Evolutionary conservation across 2,113 vertebrate genomes (phyloP), one percentile per base, ranked within the genome.

Genomic region (Ceyx melanurus): DNA sequence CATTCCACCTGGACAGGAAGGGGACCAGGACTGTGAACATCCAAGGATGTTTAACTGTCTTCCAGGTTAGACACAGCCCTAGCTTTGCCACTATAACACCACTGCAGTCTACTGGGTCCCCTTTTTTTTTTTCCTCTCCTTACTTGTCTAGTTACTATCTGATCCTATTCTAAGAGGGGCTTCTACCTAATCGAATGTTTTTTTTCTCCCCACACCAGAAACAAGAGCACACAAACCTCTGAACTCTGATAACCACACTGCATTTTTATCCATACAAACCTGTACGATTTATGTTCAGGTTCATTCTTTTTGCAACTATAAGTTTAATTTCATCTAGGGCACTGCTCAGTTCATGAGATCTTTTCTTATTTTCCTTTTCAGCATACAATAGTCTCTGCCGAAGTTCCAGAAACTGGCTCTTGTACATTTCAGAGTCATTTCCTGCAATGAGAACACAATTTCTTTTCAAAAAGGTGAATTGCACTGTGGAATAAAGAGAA

Each of bases 361-460:
- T 96, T 88, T 83, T 94, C 60, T 76, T 91, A 23, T 94, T 98
- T 95, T 97, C 89, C 86, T 97, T 91, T 92, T 98, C 97, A 31
- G 97, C 97, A 37, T 50, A 65, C 56, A 90, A 3, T 4, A 98
- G 90, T 16, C 94, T 97, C 78, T 97, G 66, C 19, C 91, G 96
- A 83, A 99, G 96, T 61, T 94, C 93, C 90, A 94, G 92, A 86
- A 98, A 64, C 35, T 97, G 96, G 11, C 65, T 91, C 92, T 95
- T 90, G 85, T 97, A 97, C 6, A 31, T 15, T 60, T 89, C 62
- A 29, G 94, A 43, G 53, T 91, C 89, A 93, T 93, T 81, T 88
- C 45, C 98, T 98, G 94, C 53, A 97, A 97, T 6, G 28, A 87
- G 74, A 65, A 86, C 15, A 42, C 5, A 74, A 66, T 77, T 76